These are phyloP conservation scores for Prolemur simus DNA, from an alignment of 2,113 vertebrate species.

Conservation along the genomic window DNA sequence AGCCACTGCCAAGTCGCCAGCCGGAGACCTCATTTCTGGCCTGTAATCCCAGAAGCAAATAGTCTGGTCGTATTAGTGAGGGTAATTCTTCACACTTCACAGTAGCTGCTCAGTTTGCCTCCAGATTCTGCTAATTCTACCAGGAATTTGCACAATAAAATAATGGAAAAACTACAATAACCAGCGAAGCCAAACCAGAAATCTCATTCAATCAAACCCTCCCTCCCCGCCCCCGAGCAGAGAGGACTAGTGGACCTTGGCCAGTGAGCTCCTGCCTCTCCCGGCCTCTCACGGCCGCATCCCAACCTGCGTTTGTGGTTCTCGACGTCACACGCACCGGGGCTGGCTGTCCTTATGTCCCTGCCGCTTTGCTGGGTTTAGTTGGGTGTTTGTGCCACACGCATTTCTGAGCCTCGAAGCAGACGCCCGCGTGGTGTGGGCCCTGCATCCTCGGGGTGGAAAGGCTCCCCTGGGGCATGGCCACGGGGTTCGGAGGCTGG, in stretches of 20 bases:
- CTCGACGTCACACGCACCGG: fast-evolving
- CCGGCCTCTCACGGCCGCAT: fast-evolving
- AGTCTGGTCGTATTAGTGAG: conserved; percentile 70
- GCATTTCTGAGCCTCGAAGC: fast-evolving
- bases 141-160: conserved; percentile 55
- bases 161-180: conserved; percentile 43
- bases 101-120: conserved; percentile 68
- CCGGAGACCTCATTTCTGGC: conserved; percentile 56
- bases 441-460: not conserved
- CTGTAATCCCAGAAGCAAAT: conserved; percentile 65
- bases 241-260: not conserved
- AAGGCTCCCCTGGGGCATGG: fast-evolving
- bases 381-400: fast-evolving
- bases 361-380: fast-evolving
- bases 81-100: conserved; percentile 74
- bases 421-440: fast-evolving
- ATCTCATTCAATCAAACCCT: conserved; percentile 4
- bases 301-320: fast-evolving
- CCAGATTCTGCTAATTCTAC: conserved; percentile 61
- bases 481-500: fast-evolving
- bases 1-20: not conserved
- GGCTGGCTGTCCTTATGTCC: fast-evolving
- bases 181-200: not conserved
- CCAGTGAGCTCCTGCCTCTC: not conserved
- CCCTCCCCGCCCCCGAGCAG: not conserved